Percentiles rank a stretch among this genome's conserved stretches.
phyloP scores from a whole-genome alignment of 2,113 vertebrate species.

The Anseranas semipalmata region DNA sequence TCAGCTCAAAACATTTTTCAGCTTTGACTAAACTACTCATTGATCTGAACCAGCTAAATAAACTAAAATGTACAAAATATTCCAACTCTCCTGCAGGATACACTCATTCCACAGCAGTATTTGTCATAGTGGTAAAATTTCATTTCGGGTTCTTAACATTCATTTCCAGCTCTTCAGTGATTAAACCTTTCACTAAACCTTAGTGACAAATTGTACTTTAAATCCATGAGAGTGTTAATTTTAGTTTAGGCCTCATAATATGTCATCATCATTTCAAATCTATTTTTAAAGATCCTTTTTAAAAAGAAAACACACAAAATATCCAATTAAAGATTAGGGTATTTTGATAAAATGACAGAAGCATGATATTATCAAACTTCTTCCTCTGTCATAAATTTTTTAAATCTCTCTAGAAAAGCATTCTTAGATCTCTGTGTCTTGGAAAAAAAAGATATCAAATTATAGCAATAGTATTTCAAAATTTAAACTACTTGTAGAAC shows the following conservation, averaged over 20 bases:
- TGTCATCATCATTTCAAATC: background rate
- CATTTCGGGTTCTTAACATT: background rate
- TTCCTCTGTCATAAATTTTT: background rate
- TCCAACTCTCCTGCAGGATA: background rate
- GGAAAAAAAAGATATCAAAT: background rate
- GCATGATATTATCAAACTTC: background rate
- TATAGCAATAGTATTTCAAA: background rate
- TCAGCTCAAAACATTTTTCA: background rate
- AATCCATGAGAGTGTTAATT: background rate
- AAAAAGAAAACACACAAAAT: background rate
- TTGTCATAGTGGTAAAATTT: background rate
- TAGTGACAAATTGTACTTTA: background rate
- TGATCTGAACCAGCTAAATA: background rate
- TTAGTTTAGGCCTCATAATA: background rate
- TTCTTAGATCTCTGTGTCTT: background rate
- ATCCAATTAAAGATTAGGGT: background rate
- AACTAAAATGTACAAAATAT: background rate
- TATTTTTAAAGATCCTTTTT: background rate
- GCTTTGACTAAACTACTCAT: background rate
- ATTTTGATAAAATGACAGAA: background rate
- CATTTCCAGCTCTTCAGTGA: background rate
- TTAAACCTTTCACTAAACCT: background rate
- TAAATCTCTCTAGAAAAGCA: background rate
- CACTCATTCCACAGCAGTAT: accelerated
- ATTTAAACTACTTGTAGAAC: background rate